These are phyloP conservation scores for Triplophysa dalaica DNA, from an alignment of 2,113 vertebrate species.

Conservation along the genomic window DNA sequence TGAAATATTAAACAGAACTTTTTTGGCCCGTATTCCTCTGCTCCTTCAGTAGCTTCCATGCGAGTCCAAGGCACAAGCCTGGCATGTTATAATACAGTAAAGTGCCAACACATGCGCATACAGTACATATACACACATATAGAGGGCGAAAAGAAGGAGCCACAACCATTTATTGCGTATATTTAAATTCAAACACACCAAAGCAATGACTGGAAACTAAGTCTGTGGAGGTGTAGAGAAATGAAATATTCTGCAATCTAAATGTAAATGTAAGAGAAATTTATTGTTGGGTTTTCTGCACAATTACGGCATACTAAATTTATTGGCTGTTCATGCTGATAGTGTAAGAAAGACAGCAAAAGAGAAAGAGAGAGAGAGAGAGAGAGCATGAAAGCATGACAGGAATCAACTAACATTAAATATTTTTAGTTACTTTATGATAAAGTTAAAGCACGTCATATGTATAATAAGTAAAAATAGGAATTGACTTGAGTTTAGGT, in stretches of 20 bases:
- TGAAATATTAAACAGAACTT: slow-evolving; percentile 31
- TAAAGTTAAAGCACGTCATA: background rate
- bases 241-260: slow-evolving; percentile 56
- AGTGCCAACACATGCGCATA: background rate
- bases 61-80: background rate
- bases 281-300: slow-evolving; percentile 51
- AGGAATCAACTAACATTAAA: background rate
- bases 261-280: slow-evolving; percentile 58
- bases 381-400: background rate
- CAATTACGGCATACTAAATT: slow-evolving; percentile 52
- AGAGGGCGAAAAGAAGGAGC: background rate
- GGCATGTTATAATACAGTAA: slow-evolving; percentile 4
- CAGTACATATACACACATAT: background rate
- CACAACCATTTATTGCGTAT: background rate
- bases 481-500: background rate
- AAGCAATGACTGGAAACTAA: slow-evolving; percentile 36
- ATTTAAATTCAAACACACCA: slow-evolving; percentile 38
- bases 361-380: background rate
- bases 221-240: slow-evolving; percentile 34
- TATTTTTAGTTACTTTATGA: slow-evolving; percentile 18
- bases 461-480: background rate
- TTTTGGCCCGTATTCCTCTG: slow-evolving; percentile 9
- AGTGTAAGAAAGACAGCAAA: slow-evolving; percentile 11
- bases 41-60: background rate
- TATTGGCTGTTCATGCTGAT: slow-evolving; percentile 45